These are phyloP conservation scores for Drosophila conformis DNA, from an alignment of 2,888 invertebrate species.

Conservation along the genomic window DNA sequence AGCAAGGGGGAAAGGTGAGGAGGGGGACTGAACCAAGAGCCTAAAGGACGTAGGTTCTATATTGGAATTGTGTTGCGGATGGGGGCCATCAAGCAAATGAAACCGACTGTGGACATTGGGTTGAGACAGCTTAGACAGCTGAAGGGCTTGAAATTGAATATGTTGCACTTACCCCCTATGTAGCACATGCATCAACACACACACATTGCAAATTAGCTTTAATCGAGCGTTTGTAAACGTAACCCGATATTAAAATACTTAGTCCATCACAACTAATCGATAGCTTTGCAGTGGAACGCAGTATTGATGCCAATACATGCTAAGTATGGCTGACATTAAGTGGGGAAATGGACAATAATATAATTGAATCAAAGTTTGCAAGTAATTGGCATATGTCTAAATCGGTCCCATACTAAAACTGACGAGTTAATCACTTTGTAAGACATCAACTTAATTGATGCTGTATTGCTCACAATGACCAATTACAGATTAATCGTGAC, in stretches of 20 bases:
- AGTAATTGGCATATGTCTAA: not conserved
- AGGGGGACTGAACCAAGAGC: too few species aligned
- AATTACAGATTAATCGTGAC: not conserved
- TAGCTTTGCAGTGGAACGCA: not conserved
- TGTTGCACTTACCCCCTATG: slow-evolving; percentile 8
- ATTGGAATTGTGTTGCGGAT: slow-evolving; percentile 29
- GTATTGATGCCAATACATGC: not conserved
- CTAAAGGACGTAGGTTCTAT: slow-evolving; percentile 1
- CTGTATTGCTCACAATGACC: not conserved
- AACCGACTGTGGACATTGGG: slow-evolving; percentile 25
- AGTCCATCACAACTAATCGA: slow-evolving; percentile 2
- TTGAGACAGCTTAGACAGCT: slow-evolving; percentile 14
- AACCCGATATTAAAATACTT: slow-evolving; percentile 25
- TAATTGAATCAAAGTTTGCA: not conserved
- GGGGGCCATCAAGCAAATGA: slow-evolving; percentile 36
- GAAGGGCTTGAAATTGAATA: slow-evolving; percentile 27
- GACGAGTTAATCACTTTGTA: not conserved
- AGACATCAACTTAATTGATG: not conserved
- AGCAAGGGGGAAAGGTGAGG: not conserved
- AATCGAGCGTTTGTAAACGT: slow-evolving; percentile 2
- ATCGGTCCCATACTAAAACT: not conserved
- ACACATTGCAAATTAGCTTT: not conserved
- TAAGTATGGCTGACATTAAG: not conserved
- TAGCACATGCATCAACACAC: not conserved
- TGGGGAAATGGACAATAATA: not conserved